Evolutionary conservation across 2,797 vertebrate genomes (phyloP), one percentile per base, ranked within the genome.

Genomic region (Peromyscus eremicus): DNA sequence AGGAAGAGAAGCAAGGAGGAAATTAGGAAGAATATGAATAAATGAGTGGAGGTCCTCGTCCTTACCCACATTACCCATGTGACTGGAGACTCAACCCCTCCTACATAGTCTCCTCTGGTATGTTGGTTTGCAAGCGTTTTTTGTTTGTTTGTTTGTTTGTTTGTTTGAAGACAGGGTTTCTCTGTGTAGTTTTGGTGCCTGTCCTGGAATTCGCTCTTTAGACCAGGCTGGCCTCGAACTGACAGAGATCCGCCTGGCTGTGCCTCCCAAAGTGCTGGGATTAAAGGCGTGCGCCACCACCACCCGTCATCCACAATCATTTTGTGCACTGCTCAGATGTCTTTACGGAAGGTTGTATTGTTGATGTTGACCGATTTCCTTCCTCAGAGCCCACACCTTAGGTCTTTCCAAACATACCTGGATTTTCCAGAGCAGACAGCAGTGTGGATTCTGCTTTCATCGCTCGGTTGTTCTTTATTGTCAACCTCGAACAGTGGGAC

Each of bases 101-200:
- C 16, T 14, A 11, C 7, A 46, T n/a, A 0, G 0, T 1, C 14
- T 25, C 4, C 3, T 66, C 29, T 32, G 6, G 32, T 25, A 32
- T 1, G 16, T 57, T 46, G 0, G 25, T 57, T 12, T 25, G 9
- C 46, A 80, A 46, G 1, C 37, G 19, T 11, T 52, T 46, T 46
- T 6, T 46, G 46, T 46, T 11, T 52, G 11, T 52, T 11, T 52
- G 11, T 52, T 52, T 49, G 5, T 49, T 49, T 49, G 6, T 49
- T 49, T 52, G 8, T 52, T 52, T 52, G 49, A 52, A 52, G 49
- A 52, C 49, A 52, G 49, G 12, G 49, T 52, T 52, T 52, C 49
- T 52, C 49, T 52, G 49, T 52, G 49, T 52, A 13, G 49, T 52
- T 52, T 52, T 52, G 49, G 49, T 52, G 49, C 12, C 49, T 52